These are phyloP conservation scores for Linnaemya vulpina DNA, from an alignment of 2,888 invertebrate genomes.

Conservation along the genomic window DNA sequence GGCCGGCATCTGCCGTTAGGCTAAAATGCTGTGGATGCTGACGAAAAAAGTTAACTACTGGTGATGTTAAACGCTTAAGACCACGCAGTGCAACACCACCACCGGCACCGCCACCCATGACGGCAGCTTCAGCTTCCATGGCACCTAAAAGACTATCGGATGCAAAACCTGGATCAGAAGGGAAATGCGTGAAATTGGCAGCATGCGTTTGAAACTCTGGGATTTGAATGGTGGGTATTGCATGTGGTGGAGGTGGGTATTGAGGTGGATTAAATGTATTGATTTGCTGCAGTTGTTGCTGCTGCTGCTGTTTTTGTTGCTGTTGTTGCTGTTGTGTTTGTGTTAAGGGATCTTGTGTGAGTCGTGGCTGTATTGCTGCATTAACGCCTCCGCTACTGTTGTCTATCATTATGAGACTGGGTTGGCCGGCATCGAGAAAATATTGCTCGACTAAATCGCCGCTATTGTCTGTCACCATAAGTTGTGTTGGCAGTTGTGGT, in stretches of 20 bases:
- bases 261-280: constrained; percentile 75
- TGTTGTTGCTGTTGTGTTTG: constrained; percentile 72
- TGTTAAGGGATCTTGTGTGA: constrained; percentile 66
- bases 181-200: constrained; percentile 79
- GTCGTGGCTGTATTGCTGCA: constrained; percentile 51
- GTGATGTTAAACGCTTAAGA: constrained; percentile 81
- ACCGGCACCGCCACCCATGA: constrained; percentile 64
- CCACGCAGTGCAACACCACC: constrained; percentile 66
- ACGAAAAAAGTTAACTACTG: constrained; percentile 82
- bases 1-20: constrained; percentile 69
- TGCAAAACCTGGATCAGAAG: constrained; percentile 73
- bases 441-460: constrained; percentile 80
- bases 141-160: constrained; percentile 70
- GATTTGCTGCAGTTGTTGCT: constrained; percentile 49
- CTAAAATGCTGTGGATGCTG: constrained; percentile 71
- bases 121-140: constrained; percentile 59
- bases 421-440: constrained; percentile 72
- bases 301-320: constrained; percentile 20
- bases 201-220: constrained; percentile 80
- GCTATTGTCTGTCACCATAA: constrained; percentile 79
- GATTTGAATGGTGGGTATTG: constrained; percentile 76
- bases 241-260: constrained; percentile 74
- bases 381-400: constrained; percentile 52
- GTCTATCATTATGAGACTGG: constrained; percentile 66
- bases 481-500: constrained; percentile 76